phyloP scores from a whole-genome alignment of 2,888 invertebrate species.

The Chironomus tentans region DNA sequence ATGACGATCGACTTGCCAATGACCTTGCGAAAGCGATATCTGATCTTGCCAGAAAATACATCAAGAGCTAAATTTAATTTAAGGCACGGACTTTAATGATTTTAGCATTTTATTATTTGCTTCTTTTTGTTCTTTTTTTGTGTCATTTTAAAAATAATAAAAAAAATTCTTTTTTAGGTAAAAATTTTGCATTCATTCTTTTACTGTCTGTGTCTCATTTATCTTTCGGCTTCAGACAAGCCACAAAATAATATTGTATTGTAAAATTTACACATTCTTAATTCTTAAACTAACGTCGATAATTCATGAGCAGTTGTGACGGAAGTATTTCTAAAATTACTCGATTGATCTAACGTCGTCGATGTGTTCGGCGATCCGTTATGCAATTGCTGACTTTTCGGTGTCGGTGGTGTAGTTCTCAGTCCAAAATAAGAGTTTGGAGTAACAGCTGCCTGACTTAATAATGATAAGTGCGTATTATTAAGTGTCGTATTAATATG shows the following conservation, averaged over 20 bases:
- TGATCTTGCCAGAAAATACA: conserved; percentile 7
- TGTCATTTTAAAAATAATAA: not conserved
- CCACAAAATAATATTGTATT: no score
- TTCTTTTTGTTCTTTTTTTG: not conserved
- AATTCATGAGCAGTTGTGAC: conserved; percentile 18
- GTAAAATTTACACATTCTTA: not conserved
- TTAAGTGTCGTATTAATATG: conserved; percentile 31
- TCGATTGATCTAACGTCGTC: conserved; percentile 17
- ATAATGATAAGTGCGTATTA: conserved; percentile 31
- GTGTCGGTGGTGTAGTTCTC: conserved; percentile 42
- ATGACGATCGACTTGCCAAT: conserved; percentile 20
- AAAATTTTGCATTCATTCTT: not conserved
- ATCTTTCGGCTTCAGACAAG: no score
- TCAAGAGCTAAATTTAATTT: not conserved
- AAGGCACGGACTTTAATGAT: no score
- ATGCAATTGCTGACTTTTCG: conserved; percentile 32
- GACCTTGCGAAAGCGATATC: conserved; percentile 17
- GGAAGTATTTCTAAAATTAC: conserved; percentile 8
- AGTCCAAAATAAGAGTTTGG: conserved; percentile 39
- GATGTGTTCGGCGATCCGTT: conserved; percentile 17
- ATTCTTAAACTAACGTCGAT: conserved; percentile 8
- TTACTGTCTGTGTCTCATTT: no score
- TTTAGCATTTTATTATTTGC: not conserved
- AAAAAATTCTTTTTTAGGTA: not conserved
- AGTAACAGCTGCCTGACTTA: conserved; percentile 37